Conservation (phyloP, 2,797 vertebrate genomes). For the Anabacerthia variegaticeps region DNA sequence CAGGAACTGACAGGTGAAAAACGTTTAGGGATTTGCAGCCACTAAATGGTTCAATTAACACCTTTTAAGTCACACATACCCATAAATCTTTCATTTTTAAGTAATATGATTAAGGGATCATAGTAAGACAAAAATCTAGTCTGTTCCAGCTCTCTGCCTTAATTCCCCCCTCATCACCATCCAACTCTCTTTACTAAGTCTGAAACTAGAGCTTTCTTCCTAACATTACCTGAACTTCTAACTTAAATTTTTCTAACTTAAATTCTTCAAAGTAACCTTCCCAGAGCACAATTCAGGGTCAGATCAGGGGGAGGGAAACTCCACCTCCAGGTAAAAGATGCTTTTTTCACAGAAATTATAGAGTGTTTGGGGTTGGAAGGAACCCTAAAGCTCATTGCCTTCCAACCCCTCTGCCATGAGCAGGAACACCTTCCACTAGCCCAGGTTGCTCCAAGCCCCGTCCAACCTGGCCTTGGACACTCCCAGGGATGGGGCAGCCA, state of each 20-base stretch:
- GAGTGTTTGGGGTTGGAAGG: neutral
- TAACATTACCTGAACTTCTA: neutral
- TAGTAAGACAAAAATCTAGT: neutral
- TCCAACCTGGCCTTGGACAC: neutral
- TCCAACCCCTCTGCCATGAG: neutral
- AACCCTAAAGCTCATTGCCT: neutral
- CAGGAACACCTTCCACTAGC: neutral
- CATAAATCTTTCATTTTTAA: constrained; percentile 52
- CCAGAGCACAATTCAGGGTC: neutral
- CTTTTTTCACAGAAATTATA: neutral
- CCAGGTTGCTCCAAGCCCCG: neutral
- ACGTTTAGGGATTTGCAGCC: constrained; percentile 23
- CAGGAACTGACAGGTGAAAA: constrained; percentile 50
- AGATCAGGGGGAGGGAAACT: neutral
- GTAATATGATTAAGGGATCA: constrained; percentile 40
- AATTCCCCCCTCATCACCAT: neutral
- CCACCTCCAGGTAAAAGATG: neutral
- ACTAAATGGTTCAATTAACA: constrained; percentile 63
- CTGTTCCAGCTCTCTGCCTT: neutral
- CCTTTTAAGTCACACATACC: constrained; percentile 37
- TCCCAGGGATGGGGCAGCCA: neutral
- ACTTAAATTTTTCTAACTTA: too few species aligned
- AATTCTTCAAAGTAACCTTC: neutral
- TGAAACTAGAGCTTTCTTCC: neutral
- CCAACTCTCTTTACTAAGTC: neutral